Conservation (phyloP, 2,888 invertebrate genomes). For the Trissolcus brochymenae region DNA sequence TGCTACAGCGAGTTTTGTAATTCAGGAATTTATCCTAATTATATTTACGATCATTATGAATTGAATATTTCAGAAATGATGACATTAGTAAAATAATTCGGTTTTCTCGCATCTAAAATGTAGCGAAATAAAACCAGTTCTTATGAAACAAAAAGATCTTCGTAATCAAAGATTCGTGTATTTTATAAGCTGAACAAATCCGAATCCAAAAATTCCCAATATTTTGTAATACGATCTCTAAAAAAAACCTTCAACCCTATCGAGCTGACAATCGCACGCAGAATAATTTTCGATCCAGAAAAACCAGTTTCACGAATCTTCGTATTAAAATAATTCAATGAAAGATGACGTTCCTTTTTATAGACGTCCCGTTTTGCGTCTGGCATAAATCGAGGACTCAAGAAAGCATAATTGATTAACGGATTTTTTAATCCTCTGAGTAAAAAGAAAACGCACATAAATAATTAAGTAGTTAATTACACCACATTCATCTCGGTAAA, state of each 20-base stretch:
- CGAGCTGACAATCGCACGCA: slow-evolving; percentile 6
- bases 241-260: not conserved
- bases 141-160: too few relatives aligned
- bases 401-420: slow-evolving; percentile 46
- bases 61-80: too few relatives aligned
- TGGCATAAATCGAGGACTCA: slow-evolving; percentile 34
- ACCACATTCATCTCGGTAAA: not conserved
- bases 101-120: too few relatives aligned
- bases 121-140: too few relatives aligned
- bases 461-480: slow-evolving; percentile 50
- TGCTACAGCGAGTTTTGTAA: too few relatives aligned
- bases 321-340: slow-evolving; percentile 9
- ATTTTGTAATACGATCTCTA: too few relatives aligned
- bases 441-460: slow-evolving; percentile 38
- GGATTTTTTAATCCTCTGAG: slow-evolving; percentile 29
- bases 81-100: too few relatives aligned
- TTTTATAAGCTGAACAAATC: too few relatives aligned
- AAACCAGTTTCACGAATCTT: slow-evolving; percentile 41
- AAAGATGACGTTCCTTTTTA: slow-evolving; percentile 28
- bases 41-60: too few relatives aligned
- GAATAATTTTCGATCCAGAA: slow-evolving; percentile 11
- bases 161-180: too few relatives aligned
- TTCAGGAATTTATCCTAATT: too few relatives aligned
- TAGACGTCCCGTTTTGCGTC: slow-evolving; percentile 26
- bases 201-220: too few relatives aligned